These are phyloP conservation scores for Palaemon carinicauda DNA, from an alignment of 1,140 invertebrate genomes.

Conservation along the genomic window DNA sequence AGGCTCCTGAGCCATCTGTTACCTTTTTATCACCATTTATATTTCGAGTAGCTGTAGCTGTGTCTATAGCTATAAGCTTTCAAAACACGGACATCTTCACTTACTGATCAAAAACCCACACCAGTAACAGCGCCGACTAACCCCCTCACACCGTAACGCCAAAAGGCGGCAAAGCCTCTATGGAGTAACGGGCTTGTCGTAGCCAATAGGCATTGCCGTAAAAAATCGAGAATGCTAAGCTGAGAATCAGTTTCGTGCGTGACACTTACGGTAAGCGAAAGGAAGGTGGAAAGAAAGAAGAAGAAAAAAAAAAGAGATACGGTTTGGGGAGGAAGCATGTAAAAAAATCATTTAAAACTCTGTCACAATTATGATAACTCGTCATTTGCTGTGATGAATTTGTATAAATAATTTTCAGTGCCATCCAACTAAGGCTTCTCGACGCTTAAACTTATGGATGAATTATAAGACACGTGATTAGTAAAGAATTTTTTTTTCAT, in stretches of 20 bases:
- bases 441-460: neutral
- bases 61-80: neutral
- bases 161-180: too few species aligned
- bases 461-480: too few species aligned
- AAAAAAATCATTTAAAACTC: neutral
- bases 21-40: neutral
- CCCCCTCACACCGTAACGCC: too few species aligned
- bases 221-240: too few species aligned
- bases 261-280: neutral
- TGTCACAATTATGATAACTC: too few species aligned
- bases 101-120: neutral
- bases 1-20: neutral
- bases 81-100: neutral
- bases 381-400: too few species aligned
- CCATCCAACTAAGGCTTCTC: neutral
- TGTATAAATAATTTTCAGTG: constrained; percentile 12
- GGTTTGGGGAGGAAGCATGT: neutral
- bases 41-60: neutral
- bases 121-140: too few species aligned
- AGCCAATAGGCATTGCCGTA: too few species aligned
- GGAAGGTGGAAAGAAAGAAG: neutral
- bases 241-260: too few species aligned
- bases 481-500: too few species aligned
- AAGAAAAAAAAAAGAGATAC: too few species aligned
- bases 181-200: too few species aligned